Evolutionary conservation across 1,140 invertebrate genomes (phyloP), one percentile per base, ranked within the genome.

Genomic region (Heliothis virescens): DNA sequence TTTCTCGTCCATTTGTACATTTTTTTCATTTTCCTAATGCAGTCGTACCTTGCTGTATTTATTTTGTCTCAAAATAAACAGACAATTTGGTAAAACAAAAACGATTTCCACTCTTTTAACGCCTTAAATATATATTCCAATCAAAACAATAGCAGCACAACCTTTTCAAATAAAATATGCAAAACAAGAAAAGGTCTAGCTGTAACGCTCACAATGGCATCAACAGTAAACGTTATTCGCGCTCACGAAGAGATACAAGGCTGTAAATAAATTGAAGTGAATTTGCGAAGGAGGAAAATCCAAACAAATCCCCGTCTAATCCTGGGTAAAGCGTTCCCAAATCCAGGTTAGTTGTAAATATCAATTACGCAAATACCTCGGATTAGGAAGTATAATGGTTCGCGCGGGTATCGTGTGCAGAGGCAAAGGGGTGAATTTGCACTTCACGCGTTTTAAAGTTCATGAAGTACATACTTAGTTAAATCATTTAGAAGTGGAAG

Each of bases 321-420:
- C 90, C 91, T 82, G 84, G 78, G 79, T 87, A 89, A 86, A 91
- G 88, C 89, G 88, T 84, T 89, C 86, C 86, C 83, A 87, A 87
- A 92, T 94, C 90, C 91, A 92, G 92, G 92, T 93, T 93, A 94
- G 90, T 91, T 87, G 92, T 94, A 94, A 94, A 94, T 94, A 94
- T 94, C 92, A 93, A 94, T 94, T 94, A 94, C 91, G 87, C 87
- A 92, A 93, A 93, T 90, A 86, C 90, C 86, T 79, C 63, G 86
- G 90, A 87, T 92, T 92, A 91, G 81, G 65, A 73, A 81, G 86
- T 67, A 84, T 85, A 91, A 89, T 86, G 83, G 82, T 87, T 89
- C 87, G 85, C 85, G 81, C 82, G 86, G 78, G 83, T 81, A 83
- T 82, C 79, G 84, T 84, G 85, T 87, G 82, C 86, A 83, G 87